Base-by-base conservation (phyloP, 2,888 invertebrate genomes). In the Ennomos quercinarius region DNA sequence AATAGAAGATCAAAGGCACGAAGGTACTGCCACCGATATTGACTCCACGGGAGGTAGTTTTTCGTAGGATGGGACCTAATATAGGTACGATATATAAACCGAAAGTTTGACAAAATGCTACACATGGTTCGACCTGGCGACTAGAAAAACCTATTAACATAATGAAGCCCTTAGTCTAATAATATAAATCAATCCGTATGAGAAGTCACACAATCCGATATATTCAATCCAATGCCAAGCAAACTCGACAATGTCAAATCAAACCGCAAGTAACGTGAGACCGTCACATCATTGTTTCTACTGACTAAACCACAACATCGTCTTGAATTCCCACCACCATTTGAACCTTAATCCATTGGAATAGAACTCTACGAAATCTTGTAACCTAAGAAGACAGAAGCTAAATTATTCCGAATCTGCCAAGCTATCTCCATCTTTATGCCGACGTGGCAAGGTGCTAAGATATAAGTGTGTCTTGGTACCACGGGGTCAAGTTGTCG, bases 401-500 rank as follows among this genome's bases (percentile, higher is more conserved):
- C 35, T n/a, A 10, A 42, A 41, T 12, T 45, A 10, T n/a, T 45
- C 12, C 2, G 11, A 12, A 35, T 38, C 12, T 40, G 39, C 34
- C 51, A 51, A 38, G 45, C 48, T 11, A 44, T 49, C 45, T 34
- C 34, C 44, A 36, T 34, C 52, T 45, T 12, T 52, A 61, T 39
- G n/a, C 2, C 34, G 8, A 46, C 27, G 27, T 1, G 8, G 17
- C 51, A 55, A 47, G 48, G 56, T 27, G 34, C 11, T 9, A 37
- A 41, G 12, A 10, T 10, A 37, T 3, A 59, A 61, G 40, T 64
- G 53, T 53, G 64, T 66, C 55, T 67, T 45, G 42, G 17, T 51
- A 51, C 9, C 68, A 70, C 72, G 72, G 74, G 86, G 85, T 87
- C 86, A 88, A 86, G 82, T 80, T 80, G 77, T 64, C 76, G 62